Conservation (phyloP, 2,888 invertebrate genomes). For the Galeopsomyia nigrocyanea region DNA sequence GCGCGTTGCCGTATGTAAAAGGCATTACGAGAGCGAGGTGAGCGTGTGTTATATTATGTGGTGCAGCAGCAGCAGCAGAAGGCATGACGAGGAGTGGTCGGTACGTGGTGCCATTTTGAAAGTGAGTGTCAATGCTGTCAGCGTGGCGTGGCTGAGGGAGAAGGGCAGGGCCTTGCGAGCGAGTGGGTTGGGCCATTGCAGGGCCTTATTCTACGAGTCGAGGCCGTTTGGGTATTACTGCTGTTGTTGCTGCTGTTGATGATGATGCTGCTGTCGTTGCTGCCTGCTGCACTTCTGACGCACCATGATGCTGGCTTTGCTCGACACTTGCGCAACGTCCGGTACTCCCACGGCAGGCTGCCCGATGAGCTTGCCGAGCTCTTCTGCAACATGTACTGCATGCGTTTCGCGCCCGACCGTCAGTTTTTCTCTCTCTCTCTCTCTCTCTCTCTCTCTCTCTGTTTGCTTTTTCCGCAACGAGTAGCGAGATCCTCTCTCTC, state of each 20-base stretch:
- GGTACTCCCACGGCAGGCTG: slow-evolving; percentile 38
- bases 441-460: not conserved
- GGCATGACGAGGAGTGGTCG: not conserved
- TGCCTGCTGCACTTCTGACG: slow-evolving; percentile 2
- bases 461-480: not conserved
- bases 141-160: slow-evolving; percentile 6
- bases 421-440: not conserved
- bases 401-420: not conserved
- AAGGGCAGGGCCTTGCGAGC: slow-evolving; percentile 39
- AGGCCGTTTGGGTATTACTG: not conserved
- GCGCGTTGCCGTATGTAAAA: no score
- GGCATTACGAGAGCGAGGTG: no score
- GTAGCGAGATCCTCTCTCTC: not conserved
- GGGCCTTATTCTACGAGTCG: not conserved
- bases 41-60: no score
- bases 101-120: slow-evolving; percentile 41
- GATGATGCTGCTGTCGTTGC: not conserved
- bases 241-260: slow-evolving; percentile 11
- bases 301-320: slow-evolving; percentile 40
- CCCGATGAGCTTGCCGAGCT: slow-evolving; percentile 1
- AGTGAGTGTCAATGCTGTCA: slow-evolving; percentile 24
- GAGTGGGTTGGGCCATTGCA: slow-evolving; percentile 39
- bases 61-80: no score
- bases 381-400: slow-evolving; percentile 9
- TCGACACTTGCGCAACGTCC: slow-evolving; percentile 42